Base-by-base conservation (phyloP, 2,888 invertebrate genomes). In the Tetragonula carbonaria region DNA sequence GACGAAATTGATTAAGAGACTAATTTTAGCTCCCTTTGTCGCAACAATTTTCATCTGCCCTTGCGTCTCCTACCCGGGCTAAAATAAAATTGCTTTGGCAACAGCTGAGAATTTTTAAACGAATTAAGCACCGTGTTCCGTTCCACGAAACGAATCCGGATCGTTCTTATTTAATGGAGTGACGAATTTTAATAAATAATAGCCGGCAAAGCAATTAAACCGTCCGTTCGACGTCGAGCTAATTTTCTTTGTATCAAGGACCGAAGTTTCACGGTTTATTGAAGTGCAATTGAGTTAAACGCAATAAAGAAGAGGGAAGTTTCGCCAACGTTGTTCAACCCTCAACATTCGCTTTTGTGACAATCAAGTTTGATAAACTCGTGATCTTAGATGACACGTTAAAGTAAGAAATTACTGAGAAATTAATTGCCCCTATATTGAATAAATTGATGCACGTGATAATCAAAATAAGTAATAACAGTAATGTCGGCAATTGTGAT, bases 251-350 rank as follows among this genome's bases (percentile, higher is more conserved):
- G n/a, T 11, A 16, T 5, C 28, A 38, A 53, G 38, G 18, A 53
- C 18, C 21, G 21, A 55, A 23, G 65, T 45, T 78, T 65, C 45
- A 21, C 4, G 53, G 53, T 62, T 78, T 65, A 63, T 71, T 21
- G 21, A 65, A 57, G 38, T 53, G 28, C n/a, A 71, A 78, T 55
- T 65, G 55, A 23, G 53, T 65, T 63, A 45, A 28, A 55, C 50
- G 71, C 55, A n/a, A 71, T 63, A 55, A 78, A 65, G 53, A 11
- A 28, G 28, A 45, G 21, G 2, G 18, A 3, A 63, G 45, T 51
- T 53, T 65, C 55, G 55, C 1, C 55, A 55, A 63, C 45, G 6
- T 62, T 53, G 63, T 71, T 63, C 28, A 28, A 28, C 38, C 63
- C 45, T 45, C 53, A 14, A 33, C 62, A 14, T 23, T 23, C 16